Conservation (phyloP, 2,888 invertebrate species). For the Caenorhabditis macrosperma region DNA sequence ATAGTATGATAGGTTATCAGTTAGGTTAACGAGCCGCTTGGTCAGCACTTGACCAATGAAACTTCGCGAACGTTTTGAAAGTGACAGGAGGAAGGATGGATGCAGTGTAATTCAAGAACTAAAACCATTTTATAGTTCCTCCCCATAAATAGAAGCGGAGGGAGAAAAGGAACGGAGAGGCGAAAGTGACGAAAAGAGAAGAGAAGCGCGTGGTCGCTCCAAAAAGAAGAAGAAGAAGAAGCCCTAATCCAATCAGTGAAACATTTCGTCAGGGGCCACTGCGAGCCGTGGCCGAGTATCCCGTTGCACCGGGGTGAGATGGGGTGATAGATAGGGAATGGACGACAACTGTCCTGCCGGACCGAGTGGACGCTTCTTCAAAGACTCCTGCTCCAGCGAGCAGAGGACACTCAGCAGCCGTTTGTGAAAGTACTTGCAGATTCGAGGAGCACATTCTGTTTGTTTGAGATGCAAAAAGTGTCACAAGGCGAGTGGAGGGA, state of each 20-base stretch:
- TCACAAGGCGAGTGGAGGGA: slow-evolving; percentile 11
- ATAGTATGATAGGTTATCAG: slow-evolving; percentile 21
- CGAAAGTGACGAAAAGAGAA: neutral
- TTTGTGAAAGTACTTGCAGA: slow-evolving; percentile 15
- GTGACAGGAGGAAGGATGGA: neutral
- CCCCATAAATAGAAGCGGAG: slow-evolving; percentile 18
- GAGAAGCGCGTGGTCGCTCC: slow-evolving; percentile 18
- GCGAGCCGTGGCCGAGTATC: neutral
- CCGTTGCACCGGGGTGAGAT: neutral
- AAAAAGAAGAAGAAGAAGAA: slow-evolving; percentile 6
- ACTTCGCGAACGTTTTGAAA: slow-evolving; percentile 1
- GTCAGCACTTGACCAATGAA: slow-evolving; percentile 11
- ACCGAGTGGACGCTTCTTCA: slow-evolving; percentile 17
- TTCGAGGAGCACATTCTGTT: slow-evolving; percentile 29
- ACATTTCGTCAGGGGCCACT: slow-evolving; percentile 8
- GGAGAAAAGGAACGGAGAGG: neutral
- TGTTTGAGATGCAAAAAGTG: slow-evolving; percentile 6
- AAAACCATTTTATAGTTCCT: neutral
- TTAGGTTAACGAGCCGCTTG: neutral
- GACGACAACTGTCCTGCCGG: slow-evolving; percentile 26
- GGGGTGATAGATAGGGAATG: slow-evolving; percentile 28
- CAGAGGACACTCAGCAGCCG: slow-evolving; percentile 33
- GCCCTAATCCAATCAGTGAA: slow-evolving; percentile 20
- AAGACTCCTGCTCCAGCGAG: neutral
- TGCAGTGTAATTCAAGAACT: neutral